Percentiles rank a stretch among this genome's conserved stretches.
phyloP scores from a whole-genome alignment of 2,888 invertebrate genomes.

The Apeira syringaria region DNA sequence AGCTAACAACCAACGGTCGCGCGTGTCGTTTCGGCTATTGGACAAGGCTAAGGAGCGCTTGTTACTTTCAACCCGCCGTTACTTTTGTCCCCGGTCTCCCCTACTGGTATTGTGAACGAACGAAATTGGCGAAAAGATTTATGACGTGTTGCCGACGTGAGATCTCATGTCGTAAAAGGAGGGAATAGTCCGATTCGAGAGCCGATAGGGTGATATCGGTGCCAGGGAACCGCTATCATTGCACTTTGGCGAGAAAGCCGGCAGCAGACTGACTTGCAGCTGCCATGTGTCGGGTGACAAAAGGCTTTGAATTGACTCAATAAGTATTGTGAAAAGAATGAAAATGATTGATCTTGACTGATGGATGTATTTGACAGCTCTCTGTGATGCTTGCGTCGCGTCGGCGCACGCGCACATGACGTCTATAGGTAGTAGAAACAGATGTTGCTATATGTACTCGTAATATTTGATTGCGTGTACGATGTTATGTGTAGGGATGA shows the following conservation, averaged over 20 bases:
- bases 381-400: slow-evolving; percentile 11
- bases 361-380: slow-evolving; percentile 36
- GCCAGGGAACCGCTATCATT: slow-evolving; percentile 47
- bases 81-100: too few relatives aligned
- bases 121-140: slow-evolving; percentile 58
- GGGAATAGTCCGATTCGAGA: slow-evolving; percentile 57
- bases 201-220: slow-evolving; percentile 56
- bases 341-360: slow-evolving; percentile 53
- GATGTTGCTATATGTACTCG: slow-evolving; percentile 27
- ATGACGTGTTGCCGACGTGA: slow-evolving; percentile 54
- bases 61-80: too few relatives aligned
- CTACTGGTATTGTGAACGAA: slow-evolving; percentile 48
- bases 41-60: too few relatives aligned
- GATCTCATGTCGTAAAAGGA: slow-evolving; percentile 67
- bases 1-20: too few relatives aligned
- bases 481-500: slow-evolving; percentile 38
- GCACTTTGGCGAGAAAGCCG: slow-evolving; percentile 58
- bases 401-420: slow-evolving; percentile 25
- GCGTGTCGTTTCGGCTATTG: too few relatives aligned
- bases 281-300: slow-evolving; percentile 34
- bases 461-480: slow-evolving; percentile 16
- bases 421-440: slow-evolving; percentile 43
- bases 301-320: slow-evolving; percentile 39
- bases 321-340: slow-evolving; percentile 44
- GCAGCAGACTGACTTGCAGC: too few relatives aligned